Base-by-base conservation (phyloP, 2,797 vertebrate species). In the Dicrostonyx torquatus region DNA sequence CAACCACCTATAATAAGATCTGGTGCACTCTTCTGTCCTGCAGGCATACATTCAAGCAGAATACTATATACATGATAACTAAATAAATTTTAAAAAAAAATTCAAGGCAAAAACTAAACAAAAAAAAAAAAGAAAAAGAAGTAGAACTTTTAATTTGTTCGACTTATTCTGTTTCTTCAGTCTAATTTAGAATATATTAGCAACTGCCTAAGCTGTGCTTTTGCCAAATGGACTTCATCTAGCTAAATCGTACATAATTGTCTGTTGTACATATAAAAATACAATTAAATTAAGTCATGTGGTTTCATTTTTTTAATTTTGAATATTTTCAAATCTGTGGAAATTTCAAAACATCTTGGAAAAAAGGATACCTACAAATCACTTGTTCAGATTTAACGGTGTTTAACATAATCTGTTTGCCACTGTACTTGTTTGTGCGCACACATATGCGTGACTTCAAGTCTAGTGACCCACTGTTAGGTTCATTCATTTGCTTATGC, bases 261-360 rank as follows among this genome's bases (percentile, higher is more conserved):
- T 85, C n/a, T 83, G 0, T 78, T 82, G 37, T 24, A 14, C 6
- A 26, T 86, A 70, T 86, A 24, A 64, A 93, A 85, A 43, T 14
- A 62, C 90, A 91, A 48, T 89, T 87, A 82, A 84, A 31, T 88
- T 90, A 45, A 88, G 80, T 55, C 43, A 37, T 76, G 20, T 82
- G 48, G 45, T 45, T 89, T 90, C 17, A 6, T 89, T 24, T 45
- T 77, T 95, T 97, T 58, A 93, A 93, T 89, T 92, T 89, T 72
- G 64, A 53, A 87, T 75, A 94, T 66, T 83, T 96, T 89, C 62
- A 93, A 58, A 80, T 75, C 40, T 94, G 4, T 79, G 40, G 53
- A 84, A 66, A 86, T 73, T 24, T 82, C 73, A 43, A 92, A 89
- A 85, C 62, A 86, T 88, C 72, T 78, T 77, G 34, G 72, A 87